Conservation (phyloP, 2,888 invertebrate species). For the Brassicogethes aeneus region DNA sequence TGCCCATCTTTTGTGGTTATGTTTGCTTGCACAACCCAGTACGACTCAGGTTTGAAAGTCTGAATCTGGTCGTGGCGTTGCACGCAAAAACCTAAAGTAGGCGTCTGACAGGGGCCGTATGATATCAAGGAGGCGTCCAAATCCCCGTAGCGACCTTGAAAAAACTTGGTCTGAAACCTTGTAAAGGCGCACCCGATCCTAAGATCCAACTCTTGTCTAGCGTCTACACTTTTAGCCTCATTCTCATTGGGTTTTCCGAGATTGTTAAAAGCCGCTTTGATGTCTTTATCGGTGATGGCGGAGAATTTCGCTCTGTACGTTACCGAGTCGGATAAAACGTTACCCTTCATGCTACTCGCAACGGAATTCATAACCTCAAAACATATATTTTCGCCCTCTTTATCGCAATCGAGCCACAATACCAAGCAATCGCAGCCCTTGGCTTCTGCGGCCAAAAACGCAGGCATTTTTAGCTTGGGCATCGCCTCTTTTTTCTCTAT, state of each 20-base stretch:
- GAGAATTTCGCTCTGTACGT: constrained; percentile 92
- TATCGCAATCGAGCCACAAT: constrained; percentile 99
- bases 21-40: constrained; percentile 79
- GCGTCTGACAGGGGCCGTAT: constrained; percentile 98
- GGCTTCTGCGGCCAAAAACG: constrained; percentile 78
- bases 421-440: constrained; percentile 82
- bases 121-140: constrained; percentile 95
- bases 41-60: constrained; percentile 94
- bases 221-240: constrained; percentile 92
- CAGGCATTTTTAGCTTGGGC: constrained; percentile 85
- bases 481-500: constrained; percentile 96
- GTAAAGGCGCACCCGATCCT: constrained; percentile 99
- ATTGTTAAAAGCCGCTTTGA: constrained; percentile 82
- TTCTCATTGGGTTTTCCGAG: constrained; percentile 82
- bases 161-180: constrained; percentile 95
- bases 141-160: constrained; percentile 96
- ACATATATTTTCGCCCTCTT: constrained; percentile 99
- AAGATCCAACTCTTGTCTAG: constrained; percentile 93
- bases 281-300: constrained; percentile 95
- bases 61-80: constrained; percentile 96
- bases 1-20: constrained; percentile 61
- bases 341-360: constrained; percentile 59
- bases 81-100: constrained; percentile 97
- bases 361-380: constrained; percentile 84
- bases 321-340: constrained; percentile 52